Conservation (phyloP, 2,113 vertebrate genomes). For the Gavialis gangeticus region DNA sequence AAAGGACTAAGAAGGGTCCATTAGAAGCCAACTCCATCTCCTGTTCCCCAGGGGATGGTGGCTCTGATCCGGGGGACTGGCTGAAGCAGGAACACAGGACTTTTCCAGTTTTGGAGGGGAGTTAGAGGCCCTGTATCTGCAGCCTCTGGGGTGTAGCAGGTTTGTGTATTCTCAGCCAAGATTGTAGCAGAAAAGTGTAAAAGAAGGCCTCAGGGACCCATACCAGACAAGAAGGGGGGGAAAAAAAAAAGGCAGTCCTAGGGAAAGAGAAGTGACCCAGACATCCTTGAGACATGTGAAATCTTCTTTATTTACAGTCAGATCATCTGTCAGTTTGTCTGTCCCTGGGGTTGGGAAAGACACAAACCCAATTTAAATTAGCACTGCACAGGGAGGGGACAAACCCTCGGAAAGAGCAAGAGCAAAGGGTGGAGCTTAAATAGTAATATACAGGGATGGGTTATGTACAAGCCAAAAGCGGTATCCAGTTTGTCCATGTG, state of each 20-base stretch:
- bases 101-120: background rate
- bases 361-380: background rate
- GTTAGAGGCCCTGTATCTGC: too few relatives aligned
- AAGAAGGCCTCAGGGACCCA: background rate
- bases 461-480: constrained; percentile 7
- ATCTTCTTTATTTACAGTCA: background rate
- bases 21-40: too few relatives aligned
- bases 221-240: background rate
- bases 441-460: background rate
- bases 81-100: too few relatives aligned
- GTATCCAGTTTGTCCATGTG: background rate
- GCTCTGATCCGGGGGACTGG: background rate
- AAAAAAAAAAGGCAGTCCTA: background rate
- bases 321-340: background rate
- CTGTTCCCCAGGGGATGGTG: too few relatives aligned
- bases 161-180: background rate
- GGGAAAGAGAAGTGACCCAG: background rate
- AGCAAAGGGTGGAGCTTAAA: background rate
- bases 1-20: too few relatives aligned
- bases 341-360: background rate
- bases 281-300: background rate
- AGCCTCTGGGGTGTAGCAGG: too few relatives aligned
- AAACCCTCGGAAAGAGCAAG: background rate
- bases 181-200: background rate
- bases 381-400: background rate